phyloP scores from a whole-genome alignment of 2,113 vertebrate genomes.

The Cettia cetti region DNA sequence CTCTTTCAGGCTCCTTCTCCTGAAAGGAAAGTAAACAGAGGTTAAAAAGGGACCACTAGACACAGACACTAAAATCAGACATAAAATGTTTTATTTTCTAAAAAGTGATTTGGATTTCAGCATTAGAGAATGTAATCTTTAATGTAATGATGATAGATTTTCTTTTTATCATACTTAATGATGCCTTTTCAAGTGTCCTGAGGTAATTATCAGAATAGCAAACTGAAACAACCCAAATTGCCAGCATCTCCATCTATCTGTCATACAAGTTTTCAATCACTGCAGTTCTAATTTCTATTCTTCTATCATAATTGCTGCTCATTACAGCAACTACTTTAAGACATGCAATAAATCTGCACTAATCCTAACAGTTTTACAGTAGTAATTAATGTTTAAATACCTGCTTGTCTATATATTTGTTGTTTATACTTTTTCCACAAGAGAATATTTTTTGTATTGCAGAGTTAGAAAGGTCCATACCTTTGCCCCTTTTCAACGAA shows the following conservation, averaged over 20 bases:
- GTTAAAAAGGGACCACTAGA: background rate
- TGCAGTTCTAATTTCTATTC: background rate
- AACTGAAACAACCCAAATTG: background rate
- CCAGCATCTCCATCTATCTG: background rate
- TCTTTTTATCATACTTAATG: slow-evolving; percentile 8
- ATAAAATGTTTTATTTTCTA: background rate
- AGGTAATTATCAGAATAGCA: background rate
- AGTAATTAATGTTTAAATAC: background rate
- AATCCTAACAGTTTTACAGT: background rate
- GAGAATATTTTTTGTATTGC: background rate
- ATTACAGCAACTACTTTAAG: background rate
- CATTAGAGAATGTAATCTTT: background rate
- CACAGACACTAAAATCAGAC: background rate
- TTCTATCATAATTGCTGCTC: background rate
- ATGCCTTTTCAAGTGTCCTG: background rate
- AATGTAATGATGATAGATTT: background rate
- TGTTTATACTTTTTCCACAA: background rate
- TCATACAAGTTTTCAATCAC: slow-evolving; percentile 6
- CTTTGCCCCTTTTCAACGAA: background rate
- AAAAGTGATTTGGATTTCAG: background rate
- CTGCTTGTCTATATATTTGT: background rate
- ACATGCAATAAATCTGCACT: background rate
- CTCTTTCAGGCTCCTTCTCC: background rate
- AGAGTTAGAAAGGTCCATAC: background rate
- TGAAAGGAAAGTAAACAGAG: background rate